phyloP scores from a whole-genome alignment of 1,140 invertebrate species.

The Lepidotrigona ventralis region DNA sequence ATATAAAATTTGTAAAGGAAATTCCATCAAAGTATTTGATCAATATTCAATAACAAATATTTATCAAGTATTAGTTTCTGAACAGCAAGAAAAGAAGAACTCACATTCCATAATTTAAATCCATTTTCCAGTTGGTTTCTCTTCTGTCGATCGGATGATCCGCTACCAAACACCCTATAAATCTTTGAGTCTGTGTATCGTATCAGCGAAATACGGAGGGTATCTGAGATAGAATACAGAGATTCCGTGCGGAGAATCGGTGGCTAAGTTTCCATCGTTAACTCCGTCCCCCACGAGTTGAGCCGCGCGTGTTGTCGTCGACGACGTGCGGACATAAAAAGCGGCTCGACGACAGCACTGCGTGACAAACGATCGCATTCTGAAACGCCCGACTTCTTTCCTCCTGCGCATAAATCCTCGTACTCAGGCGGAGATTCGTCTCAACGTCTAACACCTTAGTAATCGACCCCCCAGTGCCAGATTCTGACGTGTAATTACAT shows the following conservation, averaged over 20 bases:
- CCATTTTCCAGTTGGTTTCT: neutral
- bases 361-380: conserved; percentile 67
- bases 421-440: conserved; percentile 15
- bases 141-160: neutral
- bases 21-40: too few relatives aligned
- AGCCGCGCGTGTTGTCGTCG: conserved; percentile 38
- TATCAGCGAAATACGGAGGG: conserved; percentile 29
- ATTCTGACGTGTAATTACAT: neutral
- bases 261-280: conserved; percentile 61
- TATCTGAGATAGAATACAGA: conserved; percentile 26
- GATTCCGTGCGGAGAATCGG: conserved; percentile 45
- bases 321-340: conserved; percentile 62
- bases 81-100: neutral
- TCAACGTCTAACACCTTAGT: conserved; percentile 1
- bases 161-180: conserved; percentile 4
- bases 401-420: conserved; percentile 16
- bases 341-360: conserved; percentile 57
- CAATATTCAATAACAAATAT: too few relatives aligned
- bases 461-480: neutral
- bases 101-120: too few relatives aligned
- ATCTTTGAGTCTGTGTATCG: conserved; percentile 25
- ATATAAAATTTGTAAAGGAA: too few relatives aligned
- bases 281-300: conserved; percentile 55
- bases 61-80: neutral
- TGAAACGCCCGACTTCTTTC: conserved; percentile 34